A percentile compares a stretch with the other conserved stretches of the same genome.
phyloP scores from a whole-genome alignment of 2,797 vertebrate genomes.

The Phataginus tetradactyla region DNA sequence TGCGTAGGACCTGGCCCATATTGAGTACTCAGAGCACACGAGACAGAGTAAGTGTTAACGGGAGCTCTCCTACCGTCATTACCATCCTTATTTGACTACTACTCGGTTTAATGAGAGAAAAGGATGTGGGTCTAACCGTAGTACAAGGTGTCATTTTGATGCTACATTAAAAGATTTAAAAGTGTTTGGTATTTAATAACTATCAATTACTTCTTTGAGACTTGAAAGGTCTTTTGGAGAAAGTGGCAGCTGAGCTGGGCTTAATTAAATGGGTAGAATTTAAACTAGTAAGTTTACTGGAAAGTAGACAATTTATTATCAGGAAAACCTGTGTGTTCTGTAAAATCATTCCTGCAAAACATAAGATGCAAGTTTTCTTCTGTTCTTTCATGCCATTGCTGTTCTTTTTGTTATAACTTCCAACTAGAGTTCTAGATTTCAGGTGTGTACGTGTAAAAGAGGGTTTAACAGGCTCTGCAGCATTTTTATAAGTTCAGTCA shows the following conservation, averaged over 20 bases:
- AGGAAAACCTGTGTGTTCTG: not conserved
- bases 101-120: not conserved
- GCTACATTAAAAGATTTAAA: not conserved
- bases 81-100: rapidly evolving
- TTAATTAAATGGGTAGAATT: not conserved
- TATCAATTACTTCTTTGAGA: not conserved
- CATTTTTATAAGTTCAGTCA: not conserved
- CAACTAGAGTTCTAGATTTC: not conserved
- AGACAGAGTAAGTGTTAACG: rapidly evolving
- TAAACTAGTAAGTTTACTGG: not conserved
- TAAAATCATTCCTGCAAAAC: not conserved
- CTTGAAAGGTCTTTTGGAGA: not conserved
- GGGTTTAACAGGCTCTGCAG: not conserved
- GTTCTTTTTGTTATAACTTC: not conserved
- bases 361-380: not conserved
- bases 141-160: rapidly evolving
- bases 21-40: not conserved
- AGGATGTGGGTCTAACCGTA: no score
- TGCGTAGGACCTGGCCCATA: rapidly evolving
- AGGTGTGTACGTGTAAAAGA: not conserved
- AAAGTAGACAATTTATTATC: not conserved
- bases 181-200: not conserved
- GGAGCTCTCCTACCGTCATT: rapidly evolving
- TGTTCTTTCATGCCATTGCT: not conserved
- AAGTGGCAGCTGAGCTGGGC: not conserved